These are phyloP conservation scores for Heliconius charithonia DNA, from an alignment of 2,888 invertebrate genomes.

Conservation along the genomic window DNA sequence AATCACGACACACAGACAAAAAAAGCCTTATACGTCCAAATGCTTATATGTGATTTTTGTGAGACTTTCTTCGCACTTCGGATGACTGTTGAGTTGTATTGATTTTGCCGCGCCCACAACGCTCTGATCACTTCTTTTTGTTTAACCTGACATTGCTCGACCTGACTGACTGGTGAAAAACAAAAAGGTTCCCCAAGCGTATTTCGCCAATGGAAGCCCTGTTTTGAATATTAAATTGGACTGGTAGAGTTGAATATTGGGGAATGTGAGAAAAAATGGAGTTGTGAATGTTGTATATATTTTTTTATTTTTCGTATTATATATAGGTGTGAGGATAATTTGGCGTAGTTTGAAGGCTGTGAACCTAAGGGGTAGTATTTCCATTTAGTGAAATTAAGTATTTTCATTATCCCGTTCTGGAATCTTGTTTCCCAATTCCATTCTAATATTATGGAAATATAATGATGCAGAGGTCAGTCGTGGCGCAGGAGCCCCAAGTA, in stretches of 20 bases:
- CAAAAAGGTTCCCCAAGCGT: background rate
- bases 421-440: no score
- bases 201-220: background rate
- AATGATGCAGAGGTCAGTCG: no score
- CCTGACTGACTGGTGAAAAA: constrained; percentile 7
- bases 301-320: background rate
- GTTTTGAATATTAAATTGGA: constrained; percentile 8
- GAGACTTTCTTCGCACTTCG: constrained; percentile 21
- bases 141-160: constrained; percentile 1
- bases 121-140: constrained; percentile 17
- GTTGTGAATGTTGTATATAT: background rate
- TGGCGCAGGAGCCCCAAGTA: no score
- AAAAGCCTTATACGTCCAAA: background rate
- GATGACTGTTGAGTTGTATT: constrained; percentile 32
- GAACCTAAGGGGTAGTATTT: background rate
- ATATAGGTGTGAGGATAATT: background rate
- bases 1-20: background rate
- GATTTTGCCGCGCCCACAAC: constrained; percentile 35
- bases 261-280: background rate
- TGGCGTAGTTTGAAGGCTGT: background rate
- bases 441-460: no score
- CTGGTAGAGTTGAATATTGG: background rate
- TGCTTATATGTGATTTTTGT: constrained; percentile 18
- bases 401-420: no score
- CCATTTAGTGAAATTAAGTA: background rate